Conservation (phyloP, 2,888 invertebrate species). For the Dioctria linearis region DNA sequence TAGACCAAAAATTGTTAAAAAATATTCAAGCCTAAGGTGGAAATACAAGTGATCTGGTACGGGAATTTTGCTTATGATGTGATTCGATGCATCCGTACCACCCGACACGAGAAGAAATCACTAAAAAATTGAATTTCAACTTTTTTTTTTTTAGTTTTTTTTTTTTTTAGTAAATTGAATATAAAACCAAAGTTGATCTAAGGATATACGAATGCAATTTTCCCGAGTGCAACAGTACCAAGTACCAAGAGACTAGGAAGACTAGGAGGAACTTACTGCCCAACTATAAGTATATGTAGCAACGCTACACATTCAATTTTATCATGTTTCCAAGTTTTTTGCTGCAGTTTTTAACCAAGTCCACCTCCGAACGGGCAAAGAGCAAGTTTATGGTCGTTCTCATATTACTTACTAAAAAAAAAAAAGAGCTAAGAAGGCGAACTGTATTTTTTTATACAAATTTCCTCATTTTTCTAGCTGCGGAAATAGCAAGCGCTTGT, state of each 20-base stretch:
- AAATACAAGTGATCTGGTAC: conserved; percentile 18
- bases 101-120: not conserved
- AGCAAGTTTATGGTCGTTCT: not conserved
- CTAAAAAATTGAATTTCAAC: not conserved
- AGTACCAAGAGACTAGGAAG: not conserved
- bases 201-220: not conserved
- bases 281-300: not conserved
- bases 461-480: not conserved
- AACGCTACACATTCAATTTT: conserved; percentile 15
- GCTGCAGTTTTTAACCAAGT: conserved; percentile 20
- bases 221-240: not conserved
- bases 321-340: not conserved
- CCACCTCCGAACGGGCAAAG: not conserved
- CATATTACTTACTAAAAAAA: not conserved
- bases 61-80: not conserved
- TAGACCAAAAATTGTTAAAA: conserved; percentile 9
- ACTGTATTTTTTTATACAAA: not conserved
- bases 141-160: not conserved
- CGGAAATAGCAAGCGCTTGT: not conserved
- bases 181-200: conserved; percentile 19
- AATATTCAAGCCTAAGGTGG: conserved; percentile 38
- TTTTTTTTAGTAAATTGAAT: conserved; percentile 45
- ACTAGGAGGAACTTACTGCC: not conserved
- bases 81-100: not conserved
- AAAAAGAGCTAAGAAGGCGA: not conserved